Conservation (phyloP, 2,113 vertebrate species). For the Sinocyclocheilus anshuiensis region DNA sequence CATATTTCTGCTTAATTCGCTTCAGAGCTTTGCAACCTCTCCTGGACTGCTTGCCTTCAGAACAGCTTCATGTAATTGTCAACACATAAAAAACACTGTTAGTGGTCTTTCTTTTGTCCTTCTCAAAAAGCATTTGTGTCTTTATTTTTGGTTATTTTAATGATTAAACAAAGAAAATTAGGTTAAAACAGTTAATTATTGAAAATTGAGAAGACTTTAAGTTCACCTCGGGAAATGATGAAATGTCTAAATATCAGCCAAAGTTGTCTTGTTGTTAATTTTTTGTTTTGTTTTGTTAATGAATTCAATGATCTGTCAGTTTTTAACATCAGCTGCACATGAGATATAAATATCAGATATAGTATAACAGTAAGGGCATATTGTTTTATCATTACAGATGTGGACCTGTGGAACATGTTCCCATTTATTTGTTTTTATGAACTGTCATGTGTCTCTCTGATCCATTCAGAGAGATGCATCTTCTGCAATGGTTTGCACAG, state of each 20-base stretch:
- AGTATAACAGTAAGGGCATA: not conserved
- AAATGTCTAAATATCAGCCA: conserved; percentile 26
- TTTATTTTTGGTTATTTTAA: not conserved
- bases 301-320: not conserved
- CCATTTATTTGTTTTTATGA: not conserved
- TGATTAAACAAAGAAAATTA: not conserved
- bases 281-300: not conserved
- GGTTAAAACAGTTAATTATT: not conserved
- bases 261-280: not conserved
- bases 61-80: not conserved
- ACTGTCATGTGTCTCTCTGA: not conserved
- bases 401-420: conserved; percentile 14
- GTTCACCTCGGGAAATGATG: not conserved
- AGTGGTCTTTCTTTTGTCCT: not conserved
- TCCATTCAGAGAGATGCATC: conserved; percentile 30
- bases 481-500: conserved; percentile 44
- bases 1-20: not conserved
- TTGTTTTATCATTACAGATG: not conserved
- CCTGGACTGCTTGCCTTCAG: not conserved
- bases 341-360: not conserved
- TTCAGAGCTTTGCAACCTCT: conserved; percentile 2
- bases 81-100: not conserved
- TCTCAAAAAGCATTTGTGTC: not conserved
- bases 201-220: not conserved
- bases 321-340: not conserved